Conservation (phyloP, 2,797 vertebrate species). For the Simalia tracyae region DNA sequence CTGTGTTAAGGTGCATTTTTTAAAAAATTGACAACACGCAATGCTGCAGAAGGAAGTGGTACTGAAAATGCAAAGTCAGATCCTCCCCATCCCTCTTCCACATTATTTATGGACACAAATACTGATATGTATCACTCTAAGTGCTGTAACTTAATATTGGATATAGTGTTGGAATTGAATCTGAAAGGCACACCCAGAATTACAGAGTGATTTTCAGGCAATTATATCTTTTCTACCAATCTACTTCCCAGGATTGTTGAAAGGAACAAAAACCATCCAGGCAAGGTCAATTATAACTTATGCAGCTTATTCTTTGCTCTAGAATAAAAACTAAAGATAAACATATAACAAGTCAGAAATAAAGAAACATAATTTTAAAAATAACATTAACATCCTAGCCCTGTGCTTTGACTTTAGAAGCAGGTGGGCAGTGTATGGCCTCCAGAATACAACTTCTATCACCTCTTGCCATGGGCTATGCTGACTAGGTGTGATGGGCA, state of each 20-base stretch:
- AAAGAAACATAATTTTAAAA: background rate
- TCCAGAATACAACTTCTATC: background rate
- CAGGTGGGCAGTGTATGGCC: background rate
- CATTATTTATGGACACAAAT: background rate
- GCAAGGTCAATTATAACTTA: background rate
- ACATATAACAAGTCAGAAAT: background rate
- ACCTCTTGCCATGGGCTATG: background rate
- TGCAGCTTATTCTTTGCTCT: background rate
- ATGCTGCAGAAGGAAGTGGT: constrained; percentile 55
- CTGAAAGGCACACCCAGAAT: background rate
- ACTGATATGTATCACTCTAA: background rate
- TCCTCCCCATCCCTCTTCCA: background rate
- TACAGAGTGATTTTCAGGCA: background rate
- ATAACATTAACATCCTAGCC: background rate
- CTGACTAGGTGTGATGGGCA: background rate
- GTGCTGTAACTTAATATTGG: no score
- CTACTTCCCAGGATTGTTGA: background rate
- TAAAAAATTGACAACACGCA: constrained; percentile 59
- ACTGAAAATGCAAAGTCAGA: constrained; percentile 10
- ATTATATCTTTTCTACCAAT: background rate
- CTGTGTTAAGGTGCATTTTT: constrained; percentile 71
- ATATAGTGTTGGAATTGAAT: background rate
- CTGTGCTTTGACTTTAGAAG: background rate
- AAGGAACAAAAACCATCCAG: background rate
- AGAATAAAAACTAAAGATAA: background rate